These are phyloP conservation scores for Galleria mellonella DNA, from an alignment of 1,140 invertebrate species.

Conservation along the genomic window DNA sequence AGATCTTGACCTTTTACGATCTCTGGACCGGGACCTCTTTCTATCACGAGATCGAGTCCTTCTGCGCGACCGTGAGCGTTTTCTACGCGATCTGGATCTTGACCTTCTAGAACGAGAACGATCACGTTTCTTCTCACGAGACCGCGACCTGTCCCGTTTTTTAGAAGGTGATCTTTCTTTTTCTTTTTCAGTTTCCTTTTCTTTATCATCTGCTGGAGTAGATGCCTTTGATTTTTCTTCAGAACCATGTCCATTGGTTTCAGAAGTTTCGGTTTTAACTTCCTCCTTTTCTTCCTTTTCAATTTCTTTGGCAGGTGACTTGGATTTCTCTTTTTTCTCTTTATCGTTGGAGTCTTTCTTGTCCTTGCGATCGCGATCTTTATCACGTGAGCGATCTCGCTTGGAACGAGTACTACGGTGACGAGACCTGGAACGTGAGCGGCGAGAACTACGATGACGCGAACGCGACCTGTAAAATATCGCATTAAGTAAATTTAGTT, in stretches of 20 bases:
- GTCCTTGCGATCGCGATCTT: slow-evolving; percentile 44
- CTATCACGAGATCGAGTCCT: slow-evolving; percentile 57
- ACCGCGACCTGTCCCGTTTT: slow-evolving; percentile 61
- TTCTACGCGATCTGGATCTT: slow-evolving; percentile 49
- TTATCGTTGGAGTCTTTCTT: slow-evolving; percentile 41
- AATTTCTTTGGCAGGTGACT: slow-evolving; percentile 35
- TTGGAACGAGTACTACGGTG: slow-evolving; percentile 78
- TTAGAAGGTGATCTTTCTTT: slow-evolving; percentile 70
- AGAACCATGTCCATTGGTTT: slow-evolving; percentile 54
- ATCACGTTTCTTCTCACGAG: slow-evolving; percentile 52
- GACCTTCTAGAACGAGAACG: slow-evolving; percentile 51
- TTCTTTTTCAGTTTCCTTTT: slow-evolving; percentile 34
- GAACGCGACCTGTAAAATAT: slow-evolving; percentile 76
- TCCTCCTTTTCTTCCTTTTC: slow-evolving; percentile 34
- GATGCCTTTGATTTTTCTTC: slow-evolving; percentile 57
- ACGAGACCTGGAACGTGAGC: slow-evolving; percentile 77
- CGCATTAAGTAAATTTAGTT: no score
- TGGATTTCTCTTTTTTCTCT: slow-evolving; percentile 53
- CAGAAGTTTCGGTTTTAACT: slow-evolving; percentile 14
- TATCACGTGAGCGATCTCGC: slow-evolving; percentile 60
- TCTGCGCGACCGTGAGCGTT: slow-evolving; percentile 53
- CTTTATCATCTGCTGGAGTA: slow-evolving; percentile 51
- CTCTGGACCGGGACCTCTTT: slow-evolving; percentile 57
- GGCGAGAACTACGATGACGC: slow-evolving; percentile 75
- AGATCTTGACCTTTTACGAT: slow-evolving; percentile 55